Evolutionary conservation across 2,888 invertebrate genomes (phyloP).

Genomic region (Xestia c-nigrum): DNA sequence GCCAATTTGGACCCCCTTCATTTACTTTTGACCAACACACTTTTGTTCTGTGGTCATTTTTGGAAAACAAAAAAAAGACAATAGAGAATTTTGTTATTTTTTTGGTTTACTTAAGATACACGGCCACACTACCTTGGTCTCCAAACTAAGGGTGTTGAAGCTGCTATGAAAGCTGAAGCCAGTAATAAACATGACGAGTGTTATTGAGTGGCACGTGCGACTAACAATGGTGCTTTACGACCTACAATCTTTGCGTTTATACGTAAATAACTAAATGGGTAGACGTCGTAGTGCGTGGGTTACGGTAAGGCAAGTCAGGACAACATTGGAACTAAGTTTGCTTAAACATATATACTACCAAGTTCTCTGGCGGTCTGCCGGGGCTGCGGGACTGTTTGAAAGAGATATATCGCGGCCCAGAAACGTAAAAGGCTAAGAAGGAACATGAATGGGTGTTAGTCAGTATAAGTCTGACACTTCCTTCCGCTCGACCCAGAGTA

Average conservation of each 20-base stretch:
- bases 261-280: conserved; percentile 49
- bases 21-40: background rate
- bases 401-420: too few species aligned
- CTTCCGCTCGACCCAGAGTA: too few species aligned
- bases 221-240: conserved; percentile 61
- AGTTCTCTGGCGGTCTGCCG: too few species aligned
- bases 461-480: too few species aligned
- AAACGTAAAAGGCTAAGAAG: too few species aligned
- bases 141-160: conserved; percentile 20
- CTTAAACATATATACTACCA: too few species aligned
- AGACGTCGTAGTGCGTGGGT: background rate
- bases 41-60: background rate
- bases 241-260: conserved; percentile 45
- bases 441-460: too few species aligned
- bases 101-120: background rate
- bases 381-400: too few species aligned
- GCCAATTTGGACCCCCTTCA: background rate
- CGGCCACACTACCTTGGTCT: background rate
- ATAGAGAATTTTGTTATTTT: background rate
- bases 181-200: conserved; percentile 43
- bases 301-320: conserved; percentile 12
- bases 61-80: background rate
- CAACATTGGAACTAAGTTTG: background rate
- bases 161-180: conserved; percentile 37
- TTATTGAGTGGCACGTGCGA: conserved; percentile 57